Conservation (phyloP, 2,888 invertebrate genomes). For the Arge pagana region DNA sequence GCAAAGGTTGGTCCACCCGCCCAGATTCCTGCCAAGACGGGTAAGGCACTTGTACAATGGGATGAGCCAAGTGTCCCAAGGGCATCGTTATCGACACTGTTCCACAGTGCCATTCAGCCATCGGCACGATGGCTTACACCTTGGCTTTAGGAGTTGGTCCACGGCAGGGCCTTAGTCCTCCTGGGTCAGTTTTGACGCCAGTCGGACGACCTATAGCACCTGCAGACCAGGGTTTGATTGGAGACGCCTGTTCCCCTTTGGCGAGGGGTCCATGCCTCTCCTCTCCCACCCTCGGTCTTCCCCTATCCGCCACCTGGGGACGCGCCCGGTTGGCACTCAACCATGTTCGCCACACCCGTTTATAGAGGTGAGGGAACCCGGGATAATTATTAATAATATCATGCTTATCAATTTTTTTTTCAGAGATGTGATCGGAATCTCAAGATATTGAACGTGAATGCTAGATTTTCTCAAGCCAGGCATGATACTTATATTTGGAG, state of each 20-base stretch:
- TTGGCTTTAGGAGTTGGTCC: slow-evolving; percentile 17
- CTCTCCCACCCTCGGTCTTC: neutral
- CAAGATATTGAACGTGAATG: no score
- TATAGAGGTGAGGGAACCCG: neutral
- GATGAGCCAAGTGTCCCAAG: slow-evolving; percentile 24
- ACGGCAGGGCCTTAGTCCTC: neutral
- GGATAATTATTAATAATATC: no score
- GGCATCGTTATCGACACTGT: slow-evolving; percentile 24
- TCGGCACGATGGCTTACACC: slow-evolving; percentile 28
- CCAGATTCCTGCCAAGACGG: no score
- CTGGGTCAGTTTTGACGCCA: neutral
- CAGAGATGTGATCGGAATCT: no score
- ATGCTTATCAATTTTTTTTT: no score
- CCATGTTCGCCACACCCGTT: neutral
- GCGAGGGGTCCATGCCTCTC: neutral
- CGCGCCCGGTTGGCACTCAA: neutral
- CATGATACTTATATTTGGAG: no score
- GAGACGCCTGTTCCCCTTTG: neutral
- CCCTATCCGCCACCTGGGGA: neutral
- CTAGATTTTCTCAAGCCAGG: no score
- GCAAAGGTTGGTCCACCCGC: slow-evolving; percentile 15
- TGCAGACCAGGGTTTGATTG: no score
- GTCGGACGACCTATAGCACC: neutral
- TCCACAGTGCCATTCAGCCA: slow-evolving; percentile 25
- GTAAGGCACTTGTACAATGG: slow-evolving; percentile 22